Evolutionary conservation across 2,888 invertebrate genomes (phyloP).

Genomic region (Archaeoteleia sp.): DNA sequence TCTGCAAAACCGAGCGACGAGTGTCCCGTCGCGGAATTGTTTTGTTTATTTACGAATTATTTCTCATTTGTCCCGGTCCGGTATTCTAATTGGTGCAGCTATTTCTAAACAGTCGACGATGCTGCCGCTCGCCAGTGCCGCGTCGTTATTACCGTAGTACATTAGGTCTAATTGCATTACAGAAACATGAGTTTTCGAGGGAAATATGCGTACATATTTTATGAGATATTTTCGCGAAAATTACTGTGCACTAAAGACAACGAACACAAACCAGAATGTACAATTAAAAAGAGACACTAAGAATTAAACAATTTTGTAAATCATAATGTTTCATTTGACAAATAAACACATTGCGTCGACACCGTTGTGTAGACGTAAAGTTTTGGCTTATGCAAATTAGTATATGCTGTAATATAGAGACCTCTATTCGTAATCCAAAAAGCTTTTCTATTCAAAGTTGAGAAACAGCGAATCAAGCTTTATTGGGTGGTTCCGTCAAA

Average conservation of each 20-base stretch:
- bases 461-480: constrained; percentile 45
- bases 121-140: constrained; percentile 7
- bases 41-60: constrained; percentile 47
- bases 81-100: constrained; percentile 68
- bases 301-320: too few relatives aligned
- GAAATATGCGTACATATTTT: background rate
- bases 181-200: constrained; percentile 7
- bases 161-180: constrained; percentile 15
- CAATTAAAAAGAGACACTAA: too few relatives aligned
- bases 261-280: too few relatives aligned
- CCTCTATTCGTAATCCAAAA: constrained; percentile 41
- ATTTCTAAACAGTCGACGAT: constrained; percentile 62
- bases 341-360: too few relatives aligned
- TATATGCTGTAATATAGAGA: constrained; percentile 3
- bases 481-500: constrained; percentile 70
- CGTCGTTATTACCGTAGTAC: background rate
- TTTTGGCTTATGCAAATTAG: too few relatives aligned
- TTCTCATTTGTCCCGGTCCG: constrained; percentile 30
- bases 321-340: too few relatives aligned
- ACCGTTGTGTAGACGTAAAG: too few relatives aligned
- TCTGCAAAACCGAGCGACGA: background rate
- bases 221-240: constrained; percentile 1
- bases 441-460: constrained; percentile 48
- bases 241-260: too few relatives aligned
- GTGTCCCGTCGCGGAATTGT: constrained; percentile 15